Evolutionary conservation across 2,888 invertebrate genomes (phyloP).

Genomic region (Ectemnius cavifrons): DNA sequence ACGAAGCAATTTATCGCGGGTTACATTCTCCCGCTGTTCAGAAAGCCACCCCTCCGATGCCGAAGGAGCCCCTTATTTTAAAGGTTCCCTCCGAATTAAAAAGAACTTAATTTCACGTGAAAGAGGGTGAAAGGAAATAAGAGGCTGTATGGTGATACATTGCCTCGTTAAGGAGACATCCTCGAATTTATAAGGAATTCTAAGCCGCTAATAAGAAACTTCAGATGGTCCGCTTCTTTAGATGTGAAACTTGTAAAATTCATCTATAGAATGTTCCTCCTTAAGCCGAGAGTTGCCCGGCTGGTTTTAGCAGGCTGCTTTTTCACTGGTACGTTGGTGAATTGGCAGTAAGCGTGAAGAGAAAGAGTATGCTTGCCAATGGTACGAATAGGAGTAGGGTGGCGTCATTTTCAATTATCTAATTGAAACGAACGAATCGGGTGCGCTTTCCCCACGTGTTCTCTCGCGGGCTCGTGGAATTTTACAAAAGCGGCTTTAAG

Average conservation of each 20-base stretch:
- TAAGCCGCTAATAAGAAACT: neutral
- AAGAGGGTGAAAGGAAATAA: neutral
- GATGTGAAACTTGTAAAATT: neutral
- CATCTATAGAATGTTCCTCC: neutral
- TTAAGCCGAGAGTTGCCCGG: neutral
- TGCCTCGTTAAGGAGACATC: conserved; percentile 1
- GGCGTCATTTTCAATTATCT: conserved; percentile 71
- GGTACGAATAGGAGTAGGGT: neutral
- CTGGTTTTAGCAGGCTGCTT: neutral
- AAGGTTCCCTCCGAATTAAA: conserved; percentile 4
- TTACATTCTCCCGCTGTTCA: conserved; percentile 16
- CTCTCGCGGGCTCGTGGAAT: conserved; percentile 55
- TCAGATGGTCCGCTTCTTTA: conserved; percentile 18
- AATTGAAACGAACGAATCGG: conserved; percentile 66
- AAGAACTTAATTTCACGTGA: conserved; percentile 2
- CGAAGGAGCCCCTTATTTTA: neutral
- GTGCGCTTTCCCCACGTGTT: conserved; percentile 55
- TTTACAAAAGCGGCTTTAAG: conserved; percentile 60
- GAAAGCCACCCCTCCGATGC: neutral
- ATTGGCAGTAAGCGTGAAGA: neutral
- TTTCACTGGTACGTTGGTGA: neutral
- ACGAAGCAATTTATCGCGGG: conserved; percentile 58
- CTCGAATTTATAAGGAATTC: neutral
- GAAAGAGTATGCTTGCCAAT: neutral
- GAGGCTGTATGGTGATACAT: conserved; percentile 6